These are phyloP conservation scores for Drosophila teissieri DNA, from an alignment of 1,140 invertebrate genomes.

Conservation along the genomic window DNA sequence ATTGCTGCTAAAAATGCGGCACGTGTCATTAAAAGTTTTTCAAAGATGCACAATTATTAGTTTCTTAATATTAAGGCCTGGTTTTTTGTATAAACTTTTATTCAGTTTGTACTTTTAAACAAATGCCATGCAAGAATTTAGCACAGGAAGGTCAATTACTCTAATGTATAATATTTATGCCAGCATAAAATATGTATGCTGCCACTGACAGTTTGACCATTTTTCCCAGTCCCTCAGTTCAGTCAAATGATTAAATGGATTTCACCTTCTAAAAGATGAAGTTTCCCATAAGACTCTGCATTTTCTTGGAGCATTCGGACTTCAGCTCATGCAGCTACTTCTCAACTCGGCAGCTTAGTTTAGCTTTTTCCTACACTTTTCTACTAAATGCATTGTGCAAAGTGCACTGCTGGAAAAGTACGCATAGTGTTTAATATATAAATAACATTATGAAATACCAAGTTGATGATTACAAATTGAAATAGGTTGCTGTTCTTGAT, in stretches of 20 bases:
- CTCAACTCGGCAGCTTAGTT: conserved; percentile 1
- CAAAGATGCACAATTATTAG: too few species aligned
- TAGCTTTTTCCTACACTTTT: conserved; percentile 4
- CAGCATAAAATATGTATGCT: neutral
- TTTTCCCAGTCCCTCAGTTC: neutral
- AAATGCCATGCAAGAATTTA: neutral
- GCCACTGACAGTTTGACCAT: conserved; percentile 3
- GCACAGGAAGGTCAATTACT: neutral
- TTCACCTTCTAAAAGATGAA: neutral
- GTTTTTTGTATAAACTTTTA: too few species aligned
- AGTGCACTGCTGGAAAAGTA: neutral
- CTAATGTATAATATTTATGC: neutral
- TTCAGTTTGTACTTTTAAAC: too few species aligned
- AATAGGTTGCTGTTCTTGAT: too few species aligned
- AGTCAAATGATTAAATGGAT: neutral
- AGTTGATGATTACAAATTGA: too few species aligned
- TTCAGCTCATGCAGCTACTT: neutral
- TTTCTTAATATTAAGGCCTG: too few species aligned
- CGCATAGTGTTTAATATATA: neutral
- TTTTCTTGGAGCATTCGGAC: conserved; percentile 3
- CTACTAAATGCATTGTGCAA: conserved; percentile 9
- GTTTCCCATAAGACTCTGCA: conserved; percentile 1
- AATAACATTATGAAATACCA: too few species aligned
- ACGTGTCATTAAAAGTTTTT: too few species aligned
- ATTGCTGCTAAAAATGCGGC: too few species aligned